A percentile compares a stretch with the other conserved stretches of the same genome.
Evolutionary conservation across 2,888 invertebrate species (phyloP).

Genomic region (Cylindroiulus punctatus): DNA sequence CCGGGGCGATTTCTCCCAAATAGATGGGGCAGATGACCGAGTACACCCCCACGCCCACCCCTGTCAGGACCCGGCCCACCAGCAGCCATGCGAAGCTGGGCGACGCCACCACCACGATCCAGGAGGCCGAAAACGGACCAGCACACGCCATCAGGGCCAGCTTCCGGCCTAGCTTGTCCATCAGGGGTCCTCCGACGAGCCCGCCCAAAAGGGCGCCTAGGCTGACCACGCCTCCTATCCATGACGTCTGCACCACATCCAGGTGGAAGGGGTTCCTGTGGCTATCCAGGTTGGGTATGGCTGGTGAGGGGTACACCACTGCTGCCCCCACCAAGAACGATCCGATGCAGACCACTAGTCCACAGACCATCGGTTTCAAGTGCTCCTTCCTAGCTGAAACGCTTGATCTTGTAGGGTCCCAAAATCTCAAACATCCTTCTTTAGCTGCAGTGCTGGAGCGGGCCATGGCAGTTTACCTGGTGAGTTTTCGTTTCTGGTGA

Average conservation of each 20-base stretch:
- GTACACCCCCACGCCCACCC: constrained; percentile 56
- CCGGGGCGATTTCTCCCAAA: constrained; percentile 58
- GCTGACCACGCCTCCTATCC: not conserved
- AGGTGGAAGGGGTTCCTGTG: not conserved
- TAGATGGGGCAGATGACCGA: constrained; percentile 49
- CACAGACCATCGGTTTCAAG: too few species aligned
- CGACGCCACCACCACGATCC: not conserved
- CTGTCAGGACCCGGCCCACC: not conserved
- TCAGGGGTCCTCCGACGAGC: not conserved
- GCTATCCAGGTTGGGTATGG: not conserved
- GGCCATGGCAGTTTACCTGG: too few species aligned
- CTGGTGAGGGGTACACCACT: constrained; percentile 1
- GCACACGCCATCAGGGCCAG: not conserved
- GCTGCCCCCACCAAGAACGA: not conserved
- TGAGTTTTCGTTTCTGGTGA: too few species aligned
- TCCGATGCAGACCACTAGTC: too few species aligned
- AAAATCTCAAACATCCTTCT: too few species aligned
- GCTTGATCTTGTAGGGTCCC: too few species aligned
- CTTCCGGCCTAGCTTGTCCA: not conserved
- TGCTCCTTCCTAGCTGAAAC: too few species aligned
- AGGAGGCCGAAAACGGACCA: not conserved
- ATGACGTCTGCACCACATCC: not conserved
- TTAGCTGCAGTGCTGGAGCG: too few species aligned
- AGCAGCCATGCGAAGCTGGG: not conserved
- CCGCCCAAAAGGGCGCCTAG: not conserved